A percentile compares a stretch with the other conserved stretches of the same genome.
These are phyloP conservation scores for Glossophaga mutica DNA, from an alignment of 2,797 vertebrate genomes.

Conservation along the genomic window DNA sequence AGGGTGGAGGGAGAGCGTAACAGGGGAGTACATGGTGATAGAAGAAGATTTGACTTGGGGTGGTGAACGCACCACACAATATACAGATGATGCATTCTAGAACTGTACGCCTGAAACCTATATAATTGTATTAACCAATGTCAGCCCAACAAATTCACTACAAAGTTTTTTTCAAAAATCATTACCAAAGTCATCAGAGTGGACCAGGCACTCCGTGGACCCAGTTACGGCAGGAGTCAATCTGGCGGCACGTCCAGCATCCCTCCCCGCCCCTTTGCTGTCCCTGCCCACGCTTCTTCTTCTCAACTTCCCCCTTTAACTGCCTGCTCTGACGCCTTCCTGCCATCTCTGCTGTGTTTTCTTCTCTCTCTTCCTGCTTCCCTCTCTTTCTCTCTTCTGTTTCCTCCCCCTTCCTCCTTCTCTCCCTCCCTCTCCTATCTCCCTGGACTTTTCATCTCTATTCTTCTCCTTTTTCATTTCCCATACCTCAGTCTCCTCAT, in stretches of 20 bases:
- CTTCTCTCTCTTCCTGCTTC: neutral
- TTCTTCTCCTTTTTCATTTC: neutral
- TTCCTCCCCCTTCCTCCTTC: neutral
- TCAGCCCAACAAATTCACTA: neutral
- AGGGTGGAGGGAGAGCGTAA: no score
- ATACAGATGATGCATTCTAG: neutral
- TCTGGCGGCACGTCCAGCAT: neutral
- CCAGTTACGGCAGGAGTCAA: neutral
- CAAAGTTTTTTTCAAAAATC: slow-evolving; percentile 1
- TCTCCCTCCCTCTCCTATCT: neutral
- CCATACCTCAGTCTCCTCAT: neutral
- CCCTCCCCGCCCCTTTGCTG: neutral
- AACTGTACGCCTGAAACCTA: neutral
- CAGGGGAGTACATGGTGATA: neutral
- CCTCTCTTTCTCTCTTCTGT: neutral
- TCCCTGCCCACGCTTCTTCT: neutral
- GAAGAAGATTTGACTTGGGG: neutral
- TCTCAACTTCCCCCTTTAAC: neutral
- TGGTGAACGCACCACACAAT: neutral
- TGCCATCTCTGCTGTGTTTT: neutral
- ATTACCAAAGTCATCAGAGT: slow-evolving; percentile 31
- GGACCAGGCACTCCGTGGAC: slow-evolving; percentile 34
- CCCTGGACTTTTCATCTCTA: neutral
- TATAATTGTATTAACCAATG: neutral
- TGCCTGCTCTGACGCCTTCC: neutral